phyloP scores from a whole-genome alignment of 2,113 vertebrate species.

The Lampris megalopsis region DNA sequence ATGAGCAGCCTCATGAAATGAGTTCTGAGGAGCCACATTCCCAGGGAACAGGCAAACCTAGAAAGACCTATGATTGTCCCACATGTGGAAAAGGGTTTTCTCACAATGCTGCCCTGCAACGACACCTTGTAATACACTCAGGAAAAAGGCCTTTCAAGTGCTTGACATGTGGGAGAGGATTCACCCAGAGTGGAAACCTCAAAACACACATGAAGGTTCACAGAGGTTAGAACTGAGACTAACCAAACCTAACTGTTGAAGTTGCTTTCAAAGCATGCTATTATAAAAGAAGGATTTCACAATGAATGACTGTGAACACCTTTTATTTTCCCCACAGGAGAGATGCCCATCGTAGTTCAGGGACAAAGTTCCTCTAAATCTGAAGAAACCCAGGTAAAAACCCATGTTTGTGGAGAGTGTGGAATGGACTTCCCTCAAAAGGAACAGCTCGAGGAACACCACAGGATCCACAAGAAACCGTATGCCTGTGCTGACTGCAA shows the following conservation, averaged over 20 bases:
- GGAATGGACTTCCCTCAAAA: conserved; percentile 59
- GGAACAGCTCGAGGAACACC: conserved; percentile 51
- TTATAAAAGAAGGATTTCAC: neutral
- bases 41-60: conserved; percentile 2
- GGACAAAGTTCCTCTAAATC: conserved; percentile 5
- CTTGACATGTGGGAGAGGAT: conserved; percentile 44
- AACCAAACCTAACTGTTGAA: neutral
- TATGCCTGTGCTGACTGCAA: conserved; percentile 16
- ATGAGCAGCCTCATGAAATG: neutral
- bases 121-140: conserved; percentile 56
- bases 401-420: conserved; percentile 56
- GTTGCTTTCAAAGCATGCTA: no score
- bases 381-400: conserved; percentile 14
- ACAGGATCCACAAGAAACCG: neutral
- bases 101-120: conserved; percentile 21
- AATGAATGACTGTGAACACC: neutral
- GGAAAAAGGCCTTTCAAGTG: conserved; percentile 54
- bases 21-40: neutral
- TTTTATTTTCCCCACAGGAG: conserved; percentile 30
- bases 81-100: conserved; percentile 49
- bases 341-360: conserved; percentile 33
- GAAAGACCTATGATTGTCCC: conserved; percentile 49
- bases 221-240: conserved; percentile 36
- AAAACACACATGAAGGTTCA: conserved; percentile 39
- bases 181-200: conserved; percentile 52